These are phyloP conservation scores for Megalopta genalis DNA, from an alignment of 1,140 invertebrate species.

Conservation along the genomic window DNA sequence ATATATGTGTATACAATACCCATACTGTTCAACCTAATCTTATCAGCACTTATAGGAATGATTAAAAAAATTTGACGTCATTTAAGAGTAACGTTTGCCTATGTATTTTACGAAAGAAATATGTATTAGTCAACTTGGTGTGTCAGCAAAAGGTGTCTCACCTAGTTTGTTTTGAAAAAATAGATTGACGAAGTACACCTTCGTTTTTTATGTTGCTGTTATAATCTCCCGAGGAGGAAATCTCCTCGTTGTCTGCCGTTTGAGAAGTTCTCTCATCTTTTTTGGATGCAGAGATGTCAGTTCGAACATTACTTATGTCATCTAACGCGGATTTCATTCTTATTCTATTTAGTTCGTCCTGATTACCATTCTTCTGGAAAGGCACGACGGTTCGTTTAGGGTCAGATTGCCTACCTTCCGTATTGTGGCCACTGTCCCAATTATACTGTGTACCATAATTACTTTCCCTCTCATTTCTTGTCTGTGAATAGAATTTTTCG, in stretches of 20 bases:
- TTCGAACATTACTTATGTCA: constrained; percentile 23
- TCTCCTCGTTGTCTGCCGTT: constrained; percentile 6
- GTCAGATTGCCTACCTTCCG: constrained; percentile 27
- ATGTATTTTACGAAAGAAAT: neutral
- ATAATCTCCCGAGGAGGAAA: constrained; percentile 14
- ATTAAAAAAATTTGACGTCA: constrained; percentile 7
- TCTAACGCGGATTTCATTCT: constrained; percentile 35
- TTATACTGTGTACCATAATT: constrained; percentile 7
- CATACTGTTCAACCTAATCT: constrained; percentile 22
- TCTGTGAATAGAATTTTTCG: neutral
- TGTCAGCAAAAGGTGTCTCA: constrained; percentile 11
- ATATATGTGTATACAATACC: neutral
- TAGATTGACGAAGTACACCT: neutral
- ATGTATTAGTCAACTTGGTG: neutral
- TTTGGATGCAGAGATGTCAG: constrained; percentile 13
- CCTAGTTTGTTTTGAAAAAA: constrained; percentile 44
- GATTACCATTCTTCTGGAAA: constrained; percentile 37
- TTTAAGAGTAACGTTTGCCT: neutral
- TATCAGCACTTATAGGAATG: constrained; percentile 18
- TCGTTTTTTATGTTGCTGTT: constrained; percentile 29
- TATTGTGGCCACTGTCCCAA: constrained; percentile 8
- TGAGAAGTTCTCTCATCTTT: constrained; percentile 4
- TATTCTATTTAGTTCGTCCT: constrained; percentile 26
- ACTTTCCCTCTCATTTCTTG: constrained; percentile 9
- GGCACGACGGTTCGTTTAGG: constrained; percentile 35